Base-by-base conservation (phyloP, 2,888 invertebrate species). In the Ennomos fuscantarius region DNA sequence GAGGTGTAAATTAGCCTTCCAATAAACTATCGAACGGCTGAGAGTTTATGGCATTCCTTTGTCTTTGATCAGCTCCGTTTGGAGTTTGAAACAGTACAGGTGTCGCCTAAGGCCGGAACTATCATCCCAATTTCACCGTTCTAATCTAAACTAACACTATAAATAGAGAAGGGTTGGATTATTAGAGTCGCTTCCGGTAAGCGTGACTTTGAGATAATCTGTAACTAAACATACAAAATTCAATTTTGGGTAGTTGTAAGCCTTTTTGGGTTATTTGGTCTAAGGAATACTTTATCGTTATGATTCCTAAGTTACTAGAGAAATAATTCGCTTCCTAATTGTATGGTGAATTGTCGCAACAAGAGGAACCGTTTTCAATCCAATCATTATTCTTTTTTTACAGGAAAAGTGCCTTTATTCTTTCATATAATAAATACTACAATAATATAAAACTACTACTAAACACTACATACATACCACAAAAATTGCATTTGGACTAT, bases 51-150 rank as follows among this genome's bases (percentile, higher is more conserved):
- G 60, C 57, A 71, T 68, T 76, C 73, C 75, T 81, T 81, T 75
- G 73, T 75, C 78, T 77, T 76, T 78, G 78, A 79, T 76, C 76
- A 70, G 76, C 61, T 66, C 62, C 66, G 73, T 70, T 63, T 55
- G 62, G 62, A 75, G 71, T 77, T 79, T 81, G 82, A 83, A 69
- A 71, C 48, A 69, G 68, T 70, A 70, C 84, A 85, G 84, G 73
- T 82, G 84, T 73, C 70, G 65, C 71, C 53, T 24, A 45, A 53
- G 45, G 61, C 56, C 65, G 65, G 65, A 69, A 60, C 63, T 59
- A 63, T n/a, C 44, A 31, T 66, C 68, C 66, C 66, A 62, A 68
- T 69, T 65, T 60, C 52, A 73, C 52, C 54, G 50, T 49, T 55
- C 41, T 11, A 41, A 47, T 53, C 41, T 11, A 41, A 47, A 54